Percentiles rank a stretch among this genome's conserved stretches.
These are phyloP conservation scores for Rhabdornis inornatus DNA, from an alignment of 2,113 vertebrate species.

Conservation along the genomic window DNA sequence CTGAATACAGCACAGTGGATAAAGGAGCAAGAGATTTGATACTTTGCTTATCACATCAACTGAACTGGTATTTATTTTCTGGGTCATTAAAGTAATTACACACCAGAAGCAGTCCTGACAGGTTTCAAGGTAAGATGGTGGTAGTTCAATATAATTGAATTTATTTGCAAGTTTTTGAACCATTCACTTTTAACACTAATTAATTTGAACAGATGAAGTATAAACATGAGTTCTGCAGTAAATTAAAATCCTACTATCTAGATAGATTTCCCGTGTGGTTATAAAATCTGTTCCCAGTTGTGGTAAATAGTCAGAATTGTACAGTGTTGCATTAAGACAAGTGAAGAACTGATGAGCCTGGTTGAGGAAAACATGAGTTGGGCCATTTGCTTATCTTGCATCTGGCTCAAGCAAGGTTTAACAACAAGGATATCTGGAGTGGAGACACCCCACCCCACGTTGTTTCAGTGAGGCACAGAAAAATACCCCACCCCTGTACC, in stretches of 20 bases:
- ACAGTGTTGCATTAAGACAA: background rate
- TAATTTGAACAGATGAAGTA: background rate
- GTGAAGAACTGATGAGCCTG: background rate
- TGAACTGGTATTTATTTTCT: background rate
- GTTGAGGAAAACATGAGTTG: background rate
- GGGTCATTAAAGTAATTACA: background rate
- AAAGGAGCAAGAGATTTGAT: background rate
- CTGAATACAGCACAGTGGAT: background rate
- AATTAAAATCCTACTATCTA: background rate
- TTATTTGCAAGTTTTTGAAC: background rate
- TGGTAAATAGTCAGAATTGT: background rate
- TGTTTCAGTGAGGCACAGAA: background rate
- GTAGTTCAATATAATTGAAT: background rate
- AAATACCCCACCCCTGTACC: background rate
- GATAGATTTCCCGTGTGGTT: background rate
- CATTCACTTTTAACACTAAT: background rate
- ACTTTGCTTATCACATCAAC: background rate
- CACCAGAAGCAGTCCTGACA: background rate
- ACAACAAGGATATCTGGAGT: background rate
- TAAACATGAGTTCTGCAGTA: background rate
- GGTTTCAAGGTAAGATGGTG: background rate
- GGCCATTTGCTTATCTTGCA: background rate
- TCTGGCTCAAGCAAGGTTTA: background rate
- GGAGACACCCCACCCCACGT: fast-evolving
- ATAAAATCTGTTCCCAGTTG: background rate